Conservation (phyloP, 2,113 vertebrate species). For the Sinocyclocheilus anophthalmus region DNA sequence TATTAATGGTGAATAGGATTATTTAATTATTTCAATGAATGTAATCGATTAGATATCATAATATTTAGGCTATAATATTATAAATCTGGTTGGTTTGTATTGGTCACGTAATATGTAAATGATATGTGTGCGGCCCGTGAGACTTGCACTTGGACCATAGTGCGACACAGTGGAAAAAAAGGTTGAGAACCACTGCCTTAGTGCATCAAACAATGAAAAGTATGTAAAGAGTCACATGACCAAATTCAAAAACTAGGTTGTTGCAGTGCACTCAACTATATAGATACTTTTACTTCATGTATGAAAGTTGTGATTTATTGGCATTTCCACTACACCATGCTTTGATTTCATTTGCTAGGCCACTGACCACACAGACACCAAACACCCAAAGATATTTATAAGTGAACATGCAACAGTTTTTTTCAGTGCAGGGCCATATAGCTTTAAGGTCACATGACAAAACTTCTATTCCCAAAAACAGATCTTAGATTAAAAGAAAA, state of each 20-base stretch:
- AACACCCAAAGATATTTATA: conserved; percentile 28
- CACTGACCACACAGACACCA: conserved; percentile 26
- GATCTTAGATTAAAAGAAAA: conserved; percentile 27
- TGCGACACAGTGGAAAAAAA: no score
- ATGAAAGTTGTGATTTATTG: background rate
- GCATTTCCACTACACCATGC: background rate
- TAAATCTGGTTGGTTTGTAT: no score
- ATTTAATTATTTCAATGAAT: no score
- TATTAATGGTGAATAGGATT: no score
- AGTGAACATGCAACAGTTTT: background rate
- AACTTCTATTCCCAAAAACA: background rate
- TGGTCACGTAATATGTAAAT: no score
- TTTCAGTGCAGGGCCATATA: background rate
- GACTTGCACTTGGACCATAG: no score
- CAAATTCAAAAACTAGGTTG: background rate
- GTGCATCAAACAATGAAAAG: background rate
- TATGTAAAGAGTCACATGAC: conserved; percentile 1
- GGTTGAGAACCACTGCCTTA: background rate
- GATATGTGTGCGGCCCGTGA: no score
- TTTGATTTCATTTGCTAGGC: conserved; percentile 7
- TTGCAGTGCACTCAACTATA: background rate
- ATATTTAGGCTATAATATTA: no score
- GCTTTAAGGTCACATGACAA: conserved; percentile 3
- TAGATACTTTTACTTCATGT: background rate
- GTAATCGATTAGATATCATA: no score